A percentile compares a stretch with the other conserved stretches of the same genome.
These are phyloP conservation scores for Brachyrhaphis roseni DNA, from an alignment of 2,797 vertebrate genomes.

Conservation along the genomic window DNA sequence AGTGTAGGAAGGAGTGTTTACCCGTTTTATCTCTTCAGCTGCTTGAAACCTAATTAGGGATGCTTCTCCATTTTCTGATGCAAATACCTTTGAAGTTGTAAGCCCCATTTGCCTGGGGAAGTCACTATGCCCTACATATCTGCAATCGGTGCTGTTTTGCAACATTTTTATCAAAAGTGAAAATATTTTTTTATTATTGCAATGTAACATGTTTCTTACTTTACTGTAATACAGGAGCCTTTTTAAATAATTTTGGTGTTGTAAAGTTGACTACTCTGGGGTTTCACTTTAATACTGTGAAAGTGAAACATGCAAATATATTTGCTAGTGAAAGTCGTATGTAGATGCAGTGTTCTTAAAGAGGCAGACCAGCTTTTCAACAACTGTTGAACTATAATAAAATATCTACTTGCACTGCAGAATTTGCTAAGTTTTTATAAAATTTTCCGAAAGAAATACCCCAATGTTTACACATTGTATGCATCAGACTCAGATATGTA, in stretches of 20 bases:
- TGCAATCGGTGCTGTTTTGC: neutral
- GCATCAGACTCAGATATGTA: neutral
- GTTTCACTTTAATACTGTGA: neutral
- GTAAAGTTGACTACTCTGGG: neutral
- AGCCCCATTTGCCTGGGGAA: neutral
- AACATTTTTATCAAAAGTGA: neutral
- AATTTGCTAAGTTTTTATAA: neutral
- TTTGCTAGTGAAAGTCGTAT: neutral
- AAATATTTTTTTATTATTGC: neutral
- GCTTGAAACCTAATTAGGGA: neutral
- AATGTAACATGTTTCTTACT: neutral
- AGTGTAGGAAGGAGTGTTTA: neutral
- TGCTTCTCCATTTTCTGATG: neutral
- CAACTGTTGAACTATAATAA: neutral
- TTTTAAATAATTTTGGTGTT: neutral
- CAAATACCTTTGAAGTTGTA: neutral
- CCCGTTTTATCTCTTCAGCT: neutral
- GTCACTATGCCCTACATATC: neutral
- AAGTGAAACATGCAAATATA: neutral
- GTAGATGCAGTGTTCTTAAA: neutral
- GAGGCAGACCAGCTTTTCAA: neutral
- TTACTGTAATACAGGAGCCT: neutral
- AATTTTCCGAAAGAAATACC: neutral
- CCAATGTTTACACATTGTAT: neutral
- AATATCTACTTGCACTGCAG: neutral